Percentiles rank a stretch among this genome's conserved stretches.
These are phyloP conservation scores for Molorchus minor DNA, from an alignment of 2,888 invertebrate species.

Conservation along the genomic window DNA sequence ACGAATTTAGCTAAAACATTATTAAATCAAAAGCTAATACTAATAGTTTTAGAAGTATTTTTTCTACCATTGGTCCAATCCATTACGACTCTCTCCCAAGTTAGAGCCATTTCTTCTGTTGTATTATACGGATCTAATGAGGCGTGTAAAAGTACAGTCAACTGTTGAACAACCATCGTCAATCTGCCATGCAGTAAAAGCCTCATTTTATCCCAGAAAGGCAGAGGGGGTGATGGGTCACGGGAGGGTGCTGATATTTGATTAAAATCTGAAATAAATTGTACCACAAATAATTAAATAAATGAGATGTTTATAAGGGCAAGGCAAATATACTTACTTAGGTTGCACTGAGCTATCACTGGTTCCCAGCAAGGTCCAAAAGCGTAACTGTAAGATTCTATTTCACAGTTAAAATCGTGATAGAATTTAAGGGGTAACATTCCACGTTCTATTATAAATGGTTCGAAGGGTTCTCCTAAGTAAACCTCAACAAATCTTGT, in stretches of 20 bases:
- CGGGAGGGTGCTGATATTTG: slow-evolving; percentile 86
- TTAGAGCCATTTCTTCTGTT: slow-evolving; percentile 98
- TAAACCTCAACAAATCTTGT: slow-evolving; percentile 80
- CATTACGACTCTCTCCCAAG: slow-evolving; percentile 91
- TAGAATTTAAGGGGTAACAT: slow-evolving; percentile 97
- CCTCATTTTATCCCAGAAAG: slow-evolving; percentile 98
- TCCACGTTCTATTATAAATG: slow-evolving; percentile 82
- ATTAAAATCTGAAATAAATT: slow-evolving; percentile 80
- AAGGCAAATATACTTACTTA: slow-evolving; percentile 69
- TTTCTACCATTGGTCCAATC: slow-evolving; percentile 93
- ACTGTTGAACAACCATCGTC: slow-evolving; percentile 85
- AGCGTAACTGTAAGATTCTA: slow-evolving; percentile 88
- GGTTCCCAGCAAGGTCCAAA: slow-evolving; percentile 99
- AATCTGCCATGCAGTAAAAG: slow-evolving; percentile 91
- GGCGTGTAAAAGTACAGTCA: slow-evolving; percentile 92
- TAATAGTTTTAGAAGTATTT: not conserved
- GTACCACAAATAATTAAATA: too few species aligned
- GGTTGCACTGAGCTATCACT: slow-evolving; percentile 88
- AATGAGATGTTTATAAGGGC: not conserved
- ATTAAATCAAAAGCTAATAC: not conserved
- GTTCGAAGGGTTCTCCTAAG: slow-evolving; percentile 86
- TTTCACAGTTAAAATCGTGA: slow-evolving; percentile 95
- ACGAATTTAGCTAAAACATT: slow-evolving; percentile 76
- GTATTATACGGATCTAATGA: slow-evolving; percentile 98
- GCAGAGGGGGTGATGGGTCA: slow-evolving; percentile 92